phyloP scores from a whole-genome alignment of 1,140 invertebrate species.

The Papilio glaucus region DNA sequence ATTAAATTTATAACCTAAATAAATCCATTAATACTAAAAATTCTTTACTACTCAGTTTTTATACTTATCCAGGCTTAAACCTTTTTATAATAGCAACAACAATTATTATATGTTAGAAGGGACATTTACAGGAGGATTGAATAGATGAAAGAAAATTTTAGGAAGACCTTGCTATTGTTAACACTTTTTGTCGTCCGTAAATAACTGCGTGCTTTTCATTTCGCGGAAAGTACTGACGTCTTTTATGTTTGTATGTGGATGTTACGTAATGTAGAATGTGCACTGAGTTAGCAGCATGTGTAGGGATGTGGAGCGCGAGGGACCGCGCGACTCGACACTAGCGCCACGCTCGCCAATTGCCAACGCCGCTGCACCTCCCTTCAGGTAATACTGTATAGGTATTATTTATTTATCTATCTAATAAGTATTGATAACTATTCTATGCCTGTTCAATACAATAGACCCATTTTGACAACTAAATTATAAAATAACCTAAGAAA shows the following conservation, averaged over 20 bases:
- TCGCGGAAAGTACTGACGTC: not conserved
- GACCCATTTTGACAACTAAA: not conserved
- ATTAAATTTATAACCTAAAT: too few species aligned
- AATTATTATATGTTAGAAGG: too few species aligned
- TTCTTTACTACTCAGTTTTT: too few species aligned
- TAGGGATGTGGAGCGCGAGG: conserved; percentile 72
- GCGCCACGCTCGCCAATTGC: conserved; percentile 68
- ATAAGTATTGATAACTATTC: not conserved
- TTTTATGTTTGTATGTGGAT: not conserved
- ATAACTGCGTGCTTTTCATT: not conserved
- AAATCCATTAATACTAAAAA: too few species aligned
- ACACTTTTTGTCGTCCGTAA: not conserved
- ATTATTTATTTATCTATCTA: not conserved
- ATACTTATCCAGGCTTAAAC: too few species aligned
- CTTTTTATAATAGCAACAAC: too few species aligned
- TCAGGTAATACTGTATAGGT: conserved; percentile 61
- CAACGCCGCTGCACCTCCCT: conserved; percentile 58
- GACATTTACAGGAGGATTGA: too few species aligned
- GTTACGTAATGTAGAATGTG: conserved; percentile 19
- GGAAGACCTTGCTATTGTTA: not conserved
- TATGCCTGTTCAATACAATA: not conserved
- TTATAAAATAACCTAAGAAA: too few species aligned
- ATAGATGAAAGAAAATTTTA: not conserved
- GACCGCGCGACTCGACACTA: conserved; percentile 50
- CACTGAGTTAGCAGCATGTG: conserved; percentile 34